These are phyloP conservation scores for Notodonta dromedarius DNA, from an alignment of 2,888 invertebrate genomes.

Conservation along the genomic window DNA sequence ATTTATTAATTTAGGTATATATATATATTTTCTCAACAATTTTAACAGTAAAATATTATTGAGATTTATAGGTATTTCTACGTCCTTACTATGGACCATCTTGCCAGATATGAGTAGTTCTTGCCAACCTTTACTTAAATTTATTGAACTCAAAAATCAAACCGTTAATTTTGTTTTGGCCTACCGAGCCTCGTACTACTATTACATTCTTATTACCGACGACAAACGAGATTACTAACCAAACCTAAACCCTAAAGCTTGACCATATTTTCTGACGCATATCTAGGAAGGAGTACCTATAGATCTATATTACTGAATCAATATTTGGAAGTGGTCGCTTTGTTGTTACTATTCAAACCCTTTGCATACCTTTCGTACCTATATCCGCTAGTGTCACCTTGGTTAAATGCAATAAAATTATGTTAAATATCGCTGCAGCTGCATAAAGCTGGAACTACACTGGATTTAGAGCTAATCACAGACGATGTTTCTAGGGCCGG, in stretches of 20 bases:
- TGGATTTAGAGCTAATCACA: neutral
- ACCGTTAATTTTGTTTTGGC: too few relatives aligned
- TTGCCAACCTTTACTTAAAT: too few relatives aligned
- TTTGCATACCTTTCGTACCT: slow-evolving; percentile 32
- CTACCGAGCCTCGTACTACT: too few relatives aligned
- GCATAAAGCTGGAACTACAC: slow-evolving; percentile 33
- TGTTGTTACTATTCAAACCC: slow-evolving; percentile 24
- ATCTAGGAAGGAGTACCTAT: neutral
- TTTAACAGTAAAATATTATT: too few relatives aligned
- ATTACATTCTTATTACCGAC: too few relatives aligned
- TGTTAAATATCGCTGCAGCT: slow-evolving; percentile 42
- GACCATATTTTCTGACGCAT: neutral
- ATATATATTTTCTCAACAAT: too few relatives aligned
- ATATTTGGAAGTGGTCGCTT: neutral
- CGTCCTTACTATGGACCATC: too few relatives aligned
- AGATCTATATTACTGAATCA: neutral
- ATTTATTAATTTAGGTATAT: too few relatives aligned
- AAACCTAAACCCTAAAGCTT: neutral
- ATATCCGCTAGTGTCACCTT: slow-evolving; percentile 53
- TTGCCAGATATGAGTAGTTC: too few relatives aligned
- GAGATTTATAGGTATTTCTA: too few relatives aligned
- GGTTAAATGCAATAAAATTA: slow-evolving; percentile 45
- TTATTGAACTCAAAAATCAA: too few relatives aligned
- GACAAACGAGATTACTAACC: neutral
- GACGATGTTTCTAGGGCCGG: too few relatives aligned